Evolutionary conservation across 2,888 invertebrate genomes (phyloP), one percentile per base, ranked within the genome.

Genomic region (Cotesia congregata): DNA sequence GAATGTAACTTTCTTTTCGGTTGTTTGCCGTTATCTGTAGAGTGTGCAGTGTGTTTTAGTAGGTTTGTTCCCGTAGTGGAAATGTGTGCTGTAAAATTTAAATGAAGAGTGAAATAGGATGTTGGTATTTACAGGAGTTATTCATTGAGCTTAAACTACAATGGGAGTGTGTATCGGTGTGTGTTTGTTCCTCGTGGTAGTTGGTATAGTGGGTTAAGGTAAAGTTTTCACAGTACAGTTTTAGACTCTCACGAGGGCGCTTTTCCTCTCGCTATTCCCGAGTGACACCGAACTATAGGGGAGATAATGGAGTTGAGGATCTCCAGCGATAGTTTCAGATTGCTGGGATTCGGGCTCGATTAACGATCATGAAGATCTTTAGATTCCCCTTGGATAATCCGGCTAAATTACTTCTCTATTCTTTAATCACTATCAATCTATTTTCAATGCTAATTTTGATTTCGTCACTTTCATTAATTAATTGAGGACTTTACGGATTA

Each of bases 61-160:
- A 30, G 30, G 71, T 70, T 39, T 38, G 50, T 60, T 71, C 60
- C 7, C 30, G 30, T 30, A 30, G 30, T 30, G 30, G 30, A 9
- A 62, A 5, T 15, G 50, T 39, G 65, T 75, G 12, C 20, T 68
- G 68, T 76, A 75, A 9, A 74, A 65, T 68, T 62, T 62, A 69
- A 65, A 67, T 77, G 74, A 74, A 77, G 72, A 59, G 70, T 64
- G 72, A 72, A 72, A 70, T 76, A 62, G 50, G 75, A 79, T 77
- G 79, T 81, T 80, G 81, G 79, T 83, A 80, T 84, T 83, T 82
- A 78, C 82, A 74, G 70, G 82, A 84, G 80, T 83, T 83, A 84
- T 84, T 82, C 79, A 81, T 83, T 81, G 82, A 82, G 79, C 82
- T 80, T 77, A 60, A 73, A 40, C 41, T 71, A 75, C 69, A 67